phyloP scores from a whole-genome alignment of 2,113 vertebrate species.

The Leucosticte australis region DNA sequence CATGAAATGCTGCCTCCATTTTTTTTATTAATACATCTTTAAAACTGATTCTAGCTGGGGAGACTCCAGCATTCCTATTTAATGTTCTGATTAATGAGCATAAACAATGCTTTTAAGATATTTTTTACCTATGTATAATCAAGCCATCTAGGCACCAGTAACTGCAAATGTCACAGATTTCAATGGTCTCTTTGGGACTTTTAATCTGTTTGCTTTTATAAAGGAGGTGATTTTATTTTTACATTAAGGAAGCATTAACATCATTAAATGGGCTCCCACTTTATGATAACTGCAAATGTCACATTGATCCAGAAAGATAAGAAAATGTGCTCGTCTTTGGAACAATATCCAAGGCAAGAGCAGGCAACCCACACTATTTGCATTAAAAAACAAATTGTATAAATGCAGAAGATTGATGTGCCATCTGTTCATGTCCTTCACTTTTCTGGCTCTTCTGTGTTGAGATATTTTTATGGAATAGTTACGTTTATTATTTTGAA shows the following conservation, averaged over 20 bases:
- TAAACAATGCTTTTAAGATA: slow-evolving; percentile 73
- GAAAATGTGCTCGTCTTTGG: slow-evolving; percentile 85
- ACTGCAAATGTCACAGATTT: slow-evolving; percentile 80
- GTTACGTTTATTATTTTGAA: slow-evolving; percentile 86
- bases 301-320: slow-evolving; percentile 88
- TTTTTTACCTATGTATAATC: slow-evolving; percentile 75
- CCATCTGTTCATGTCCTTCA: slow-evolving; percentile 87
- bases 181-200: slow-evolving; percentile 80
- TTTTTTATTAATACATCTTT: slow-evolving; percentile 55
- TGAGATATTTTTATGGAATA: slow-evolving; percentile 87
- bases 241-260: slow-evolving; percentile 87
- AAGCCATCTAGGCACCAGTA: slow-evolving; percentile 73
- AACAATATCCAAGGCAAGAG: slow-evolving; percentile 84
- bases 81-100: slow-evolving; percentile 71
- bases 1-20: slow-evolving; percentile 11
- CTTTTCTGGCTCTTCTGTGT: slow-evolving; percentile 83
- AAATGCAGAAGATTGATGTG: slow-evolving; percentile 85
- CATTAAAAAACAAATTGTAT: slow-evolving; percentile 90
- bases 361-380: slow-evolving; percentile 86
- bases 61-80: slow-evolving; percentile 54
- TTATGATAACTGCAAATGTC: slow-evolving; percentile 89
- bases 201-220: slow-evolving; percentile 84
- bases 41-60: slow-evolving; percentile 3
- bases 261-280: slow-evolving; percentile 85
- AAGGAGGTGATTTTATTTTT: slow-evolving; percentile 85